Evolutionary conservation across 2,888 invertebrate species (phyloP), one percentile per base, ranked within the genome.

Genomic region (Rhorus exstirpatorius): DNA sequence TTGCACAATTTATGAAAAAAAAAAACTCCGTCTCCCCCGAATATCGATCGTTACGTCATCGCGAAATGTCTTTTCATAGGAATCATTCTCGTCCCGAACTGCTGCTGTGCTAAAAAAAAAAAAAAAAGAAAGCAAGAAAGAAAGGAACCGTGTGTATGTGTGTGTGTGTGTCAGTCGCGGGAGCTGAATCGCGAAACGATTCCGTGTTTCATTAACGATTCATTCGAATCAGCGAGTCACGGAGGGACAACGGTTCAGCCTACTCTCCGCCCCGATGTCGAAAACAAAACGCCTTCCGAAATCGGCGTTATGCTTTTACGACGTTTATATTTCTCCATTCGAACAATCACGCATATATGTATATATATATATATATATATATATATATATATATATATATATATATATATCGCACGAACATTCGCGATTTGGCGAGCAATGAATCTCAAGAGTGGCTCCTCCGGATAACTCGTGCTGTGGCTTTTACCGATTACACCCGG

Each of bases 211-310:
- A 83, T 78, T 84, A 81, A 81, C 86, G 81, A 89, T 89, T 88
- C 80, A 87, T 87, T 89, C 89, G 88, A 90, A 87, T 88, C 89
- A 92, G 83, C 91, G 91, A 92, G 88, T 90, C 89, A 90, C 90
- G 89, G 88, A 88, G 41, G 55, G 89, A 89, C 92, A 92, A 91
- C 91, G 92, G 72, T 86, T 88, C 92, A 88, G 88, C 91, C 92
- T 89, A 84, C 92, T 90, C 89, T 89, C 92, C 92, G 92, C 92
- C 92, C 91, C 87, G 86, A 83, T 87, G 87, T 86, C 84, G 86
- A 92, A 90, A 92, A 92, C 92, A 92, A 92, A 92, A 92, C 92
- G 92, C 92, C 92, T 92, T 87, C 87, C n/a, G n/a, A 85, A 89
- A 90, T 88, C 86, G 88, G 68, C 87, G 85, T 90, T 90, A 87